Evolutionary conservation across 2,797 vertebrate genomes (phyloP), one percentile per base, ranked within the genome.

Genomic region (Scomberomorus guttatus): DNA sequence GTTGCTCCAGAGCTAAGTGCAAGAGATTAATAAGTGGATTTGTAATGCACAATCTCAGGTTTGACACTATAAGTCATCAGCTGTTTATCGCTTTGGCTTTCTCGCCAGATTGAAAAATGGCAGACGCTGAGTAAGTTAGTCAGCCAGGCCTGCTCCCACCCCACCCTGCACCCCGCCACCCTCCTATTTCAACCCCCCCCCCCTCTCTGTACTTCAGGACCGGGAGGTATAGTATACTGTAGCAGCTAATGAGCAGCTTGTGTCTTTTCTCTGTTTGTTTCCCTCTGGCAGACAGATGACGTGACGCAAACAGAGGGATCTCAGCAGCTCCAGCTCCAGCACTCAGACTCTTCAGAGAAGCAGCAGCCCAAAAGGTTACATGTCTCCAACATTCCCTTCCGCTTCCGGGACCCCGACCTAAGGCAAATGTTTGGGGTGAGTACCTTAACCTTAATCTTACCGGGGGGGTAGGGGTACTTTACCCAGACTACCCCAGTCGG

Each of bases 361-460:
- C 97, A 97, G 93, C 98, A 98, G 90, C 98, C 98, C 92, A 99
- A 99, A 91, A 88, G 98, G 94, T 96, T 99, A 94, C 98, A 99
- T 17, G 97, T 99, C 93, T 99, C 98, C 95, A 99, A 99, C 96
- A 99, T 99, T 95, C 98, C 98, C 94, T 99, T 99, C 94, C 97
- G 98, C 89, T 99, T 99, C 96, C 96, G 98, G 94, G 98, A 99
- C 94, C 98, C 98, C 0, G 98, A 99, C 94, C 95, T 99, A 79
- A 96, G 98, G 95, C 98, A 99, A 96, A 99, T 99, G 98, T 99
- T 99, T 50, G 98, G 98, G 96, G 98, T 99, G 94, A 97, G 98
- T 92, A 67, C 48, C 52, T 34, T 1, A 5, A 32, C 29, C 29
- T 32, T 32, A 32, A 32, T 5, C 29, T 6, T 0, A 32, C 29